Percentiles rank a stretch among this genome's conserved stretches.
Conservation (phyloP, 2,113 vertebrate genomes). For the Pluvianellus socialis region DNA sequence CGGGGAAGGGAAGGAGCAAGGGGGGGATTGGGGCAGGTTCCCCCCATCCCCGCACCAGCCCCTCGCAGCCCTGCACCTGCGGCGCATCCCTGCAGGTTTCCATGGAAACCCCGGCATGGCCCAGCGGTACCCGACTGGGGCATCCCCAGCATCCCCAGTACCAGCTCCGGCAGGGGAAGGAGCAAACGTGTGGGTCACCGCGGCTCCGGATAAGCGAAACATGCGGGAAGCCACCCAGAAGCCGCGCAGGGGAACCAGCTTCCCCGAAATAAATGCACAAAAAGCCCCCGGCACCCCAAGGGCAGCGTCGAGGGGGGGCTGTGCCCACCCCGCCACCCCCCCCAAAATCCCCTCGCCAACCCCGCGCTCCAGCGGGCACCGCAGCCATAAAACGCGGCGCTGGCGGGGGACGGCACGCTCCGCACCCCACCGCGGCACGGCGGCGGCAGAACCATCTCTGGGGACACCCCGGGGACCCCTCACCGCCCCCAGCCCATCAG, state of each 20-base stretch:
- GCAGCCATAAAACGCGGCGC: rapidly evolving
- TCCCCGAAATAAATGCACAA: background rate
- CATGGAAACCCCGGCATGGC: slow-evolving; percentile 63
- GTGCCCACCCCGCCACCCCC: background rate
- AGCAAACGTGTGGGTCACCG: background rate
- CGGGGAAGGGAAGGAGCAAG: background rate
- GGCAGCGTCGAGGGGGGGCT: rapidly evolving
- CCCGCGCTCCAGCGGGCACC: rapidly evolving
- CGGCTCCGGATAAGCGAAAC: background rate
- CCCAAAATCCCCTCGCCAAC: no score
- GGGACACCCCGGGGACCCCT: background rate
- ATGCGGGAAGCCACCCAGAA: background rate
- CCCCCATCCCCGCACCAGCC: background rate
- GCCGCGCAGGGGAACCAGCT: background rate
- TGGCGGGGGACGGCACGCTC: background rate
- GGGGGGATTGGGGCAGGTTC: background rate
- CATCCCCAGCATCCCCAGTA: slow-evolving; percentile 13
- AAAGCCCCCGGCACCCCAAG: background rate
- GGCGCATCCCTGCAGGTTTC: slow-evolving; percentile 48
- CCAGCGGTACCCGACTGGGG: slow-evolving; percentile 31
- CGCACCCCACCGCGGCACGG: background rate
- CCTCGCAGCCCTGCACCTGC: background rate
- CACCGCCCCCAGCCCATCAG: background rate
- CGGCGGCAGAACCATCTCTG: no score
- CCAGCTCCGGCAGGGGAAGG: background rate